A percentile compares a stretch with the other conserved stretches of the same genome.
These are phyloP conservation scores for Tachysurus fulvidraco DNA, from an alignment of 2,113 vertebrate species.

Conservation along the genomic window DNA sequence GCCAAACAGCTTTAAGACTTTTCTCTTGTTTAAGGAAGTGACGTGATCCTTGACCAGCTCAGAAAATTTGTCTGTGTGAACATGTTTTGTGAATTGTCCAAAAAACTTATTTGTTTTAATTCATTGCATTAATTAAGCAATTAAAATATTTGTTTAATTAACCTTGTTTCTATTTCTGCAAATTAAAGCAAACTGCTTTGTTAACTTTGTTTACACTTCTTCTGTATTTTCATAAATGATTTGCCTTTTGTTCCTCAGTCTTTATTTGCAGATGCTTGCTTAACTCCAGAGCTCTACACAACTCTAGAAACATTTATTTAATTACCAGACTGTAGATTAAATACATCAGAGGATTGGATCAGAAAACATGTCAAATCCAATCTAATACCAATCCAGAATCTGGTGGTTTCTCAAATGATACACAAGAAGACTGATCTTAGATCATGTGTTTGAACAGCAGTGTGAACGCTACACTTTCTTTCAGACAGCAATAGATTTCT, in stretches of 20 bases:
- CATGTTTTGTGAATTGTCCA: background rate
- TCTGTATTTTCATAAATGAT: background rate
- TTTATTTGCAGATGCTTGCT: too few relatives aligned
- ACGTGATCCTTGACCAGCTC: slow-evolving; percentile 1
- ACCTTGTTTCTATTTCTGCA: background rate
- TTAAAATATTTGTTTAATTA: background rate
- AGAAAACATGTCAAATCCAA: background rate
- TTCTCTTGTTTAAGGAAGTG: background rate
- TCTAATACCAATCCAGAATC: background rate
- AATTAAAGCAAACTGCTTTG: background rate
- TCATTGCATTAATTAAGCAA: background rate
- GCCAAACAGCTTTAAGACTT: background rate
- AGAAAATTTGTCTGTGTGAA: background rate
- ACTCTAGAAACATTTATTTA: background rate
- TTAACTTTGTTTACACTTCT: background rate
- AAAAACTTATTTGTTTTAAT: background rate
- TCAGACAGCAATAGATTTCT: too few relatives aligned
- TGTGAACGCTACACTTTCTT: background rate
- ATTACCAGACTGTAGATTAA: background rate
- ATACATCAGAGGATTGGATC: background rate
- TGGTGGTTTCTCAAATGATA: background rate
- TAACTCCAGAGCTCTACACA: background rate
- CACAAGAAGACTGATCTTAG: background rate
- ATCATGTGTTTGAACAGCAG: background rate
- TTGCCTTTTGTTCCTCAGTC: background rate